These are phyloP conservation scores for Microcaecilia unicolor DNA, from an alignment of 2,797 vertebrate species.

Conservation along the genomic window DNA sequence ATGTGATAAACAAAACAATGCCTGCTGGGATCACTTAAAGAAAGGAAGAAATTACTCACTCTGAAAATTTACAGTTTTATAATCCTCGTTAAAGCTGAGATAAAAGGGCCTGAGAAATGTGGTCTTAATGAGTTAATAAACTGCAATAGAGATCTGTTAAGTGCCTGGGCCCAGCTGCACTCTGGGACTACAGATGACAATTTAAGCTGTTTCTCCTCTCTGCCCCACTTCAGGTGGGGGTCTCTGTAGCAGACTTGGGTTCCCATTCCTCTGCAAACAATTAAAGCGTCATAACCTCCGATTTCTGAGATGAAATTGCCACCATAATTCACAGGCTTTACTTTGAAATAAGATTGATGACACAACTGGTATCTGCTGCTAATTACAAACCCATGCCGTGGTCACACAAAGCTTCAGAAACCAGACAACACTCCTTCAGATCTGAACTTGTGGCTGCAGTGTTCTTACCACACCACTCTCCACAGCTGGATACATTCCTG, in stretches of 20 bases:
- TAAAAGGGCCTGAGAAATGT: neutral
- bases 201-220: fast-evolving
- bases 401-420: slow-evolving; percentile 31
- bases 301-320: slow-evolving; percentile 42
- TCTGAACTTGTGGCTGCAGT: slow-evolving; percentile 1
- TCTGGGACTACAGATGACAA: neutral
- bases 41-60: no score
- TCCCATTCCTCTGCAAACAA: neutral
- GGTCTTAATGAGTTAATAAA: neutral
- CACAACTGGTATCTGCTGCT: slow-evolving; percentile 44
- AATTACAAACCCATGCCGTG: slow-evolving; percentile 44
- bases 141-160: neutral
- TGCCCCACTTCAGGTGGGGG: neutral
- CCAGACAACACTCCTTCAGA: slow-evolving; percentile 21
- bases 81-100: neutral
- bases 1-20: no score
- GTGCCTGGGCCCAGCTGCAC: neutral
- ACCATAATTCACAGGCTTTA: slow-evolving; percentile 44
- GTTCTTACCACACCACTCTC: no score
- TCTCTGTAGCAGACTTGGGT: slow-evolving; percentile 25
- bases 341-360: slow-evolving; percentile 51
- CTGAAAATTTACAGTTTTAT: no score
- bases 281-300: slow-evolving; percentile 29
- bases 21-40: no score
- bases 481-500: no score